Evolutionary conservation across 2,888 invertebrate genomes (phyloP).

Genomic region (Harpalus rubripes): DNA sequence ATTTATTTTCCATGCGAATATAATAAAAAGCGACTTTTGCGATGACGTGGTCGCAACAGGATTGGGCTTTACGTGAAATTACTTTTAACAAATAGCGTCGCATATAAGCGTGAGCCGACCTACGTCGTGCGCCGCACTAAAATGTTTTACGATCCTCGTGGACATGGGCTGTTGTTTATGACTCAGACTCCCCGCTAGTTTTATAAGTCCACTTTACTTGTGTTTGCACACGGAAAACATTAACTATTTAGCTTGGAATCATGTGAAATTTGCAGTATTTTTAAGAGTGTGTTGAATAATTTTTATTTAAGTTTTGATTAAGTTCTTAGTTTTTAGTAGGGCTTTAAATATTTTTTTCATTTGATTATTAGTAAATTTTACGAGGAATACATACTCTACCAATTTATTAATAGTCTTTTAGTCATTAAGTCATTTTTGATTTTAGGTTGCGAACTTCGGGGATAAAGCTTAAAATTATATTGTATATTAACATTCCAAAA

Average conservation of each 20-base stretch:
- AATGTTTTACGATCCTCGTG: slow-evolving; percentile 61
- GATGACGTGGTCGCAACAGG: background rate
- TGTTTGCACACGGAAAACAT: slow-evolving; percentile 31
- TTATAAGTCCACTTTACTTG: slow-evolving; percentile 57
- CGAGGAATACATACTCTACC: no score
- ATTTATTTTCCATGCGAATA: slow-evolving; percentile 46
- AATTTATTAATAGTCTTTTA: no score
- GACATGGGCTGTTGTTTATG: slow-evolving; percentile 60
- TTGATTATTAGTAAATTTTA: no score
- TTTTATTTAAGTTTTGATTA: no score
- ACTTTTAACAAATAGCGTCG: slow-evolving; percentile 56
- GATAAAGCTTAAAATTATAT: no score
- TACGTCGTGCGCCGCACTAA: slow-evolving; percentile 51
- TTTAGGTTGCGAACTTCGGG: no score
- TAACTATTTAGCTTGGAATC: slow-evolving; percentile 60
- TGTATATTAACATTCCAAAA: no score
- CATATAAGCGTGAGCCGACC: slow-evolving; percentile 1
- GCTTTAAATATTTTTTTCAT: no score
- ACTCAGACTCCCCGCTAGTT: slow-evolving; percentile 64
- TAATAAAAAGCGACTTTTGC: slow-evolving; percentile 27
- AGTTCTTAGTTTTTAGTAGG: no score
- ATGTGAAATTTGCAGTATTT: slow-evolving; percentile 33
- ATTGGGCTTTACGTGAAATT: slow-evolving; percentile 39
- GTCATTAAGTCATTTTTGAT: no score
- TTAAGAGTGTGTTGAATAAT: background rate